Evolutionary conservation across 2,113 vertebrate species (phyloP).

Genomic region (Raphicerus campestris): DNA sequence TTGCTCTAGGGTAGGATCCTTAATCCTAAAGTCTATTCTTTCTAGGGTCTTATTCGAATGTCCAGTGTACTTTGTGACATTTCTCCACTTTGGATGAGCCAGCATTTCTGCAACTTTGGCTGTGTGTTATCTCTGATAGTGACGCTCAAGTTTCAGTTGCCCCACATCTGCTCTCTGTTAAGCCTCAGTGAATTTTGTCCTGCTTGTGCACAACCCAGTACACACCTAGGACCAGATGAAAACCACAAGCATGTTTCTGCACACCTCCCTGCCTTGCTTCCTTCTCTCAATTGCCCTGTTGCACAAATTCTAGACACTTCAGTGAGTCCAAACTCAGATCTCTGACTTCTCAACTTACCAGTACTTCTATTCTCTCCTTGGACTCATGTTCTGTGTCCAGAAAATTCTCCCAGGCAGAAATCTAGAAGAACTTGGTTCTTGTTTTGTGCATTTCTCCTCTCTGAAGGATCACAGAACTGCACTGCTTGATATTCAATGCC

Average conservation of each 20-base stretch:
- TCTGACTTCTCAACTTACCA: neutral
- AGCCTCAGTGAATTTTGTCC: neutral
- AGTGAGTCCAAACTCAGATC: neutral
- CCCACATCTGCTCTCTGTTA: neutral
- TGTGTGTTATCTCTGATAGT: neutral
- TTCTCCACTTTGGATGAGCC: neutral
- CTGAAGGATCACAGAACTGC: neutral
- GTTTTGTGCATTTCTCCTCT: neutral
- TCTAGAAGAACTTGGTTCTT: neutral
- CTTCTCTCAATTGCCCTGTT: neutral
- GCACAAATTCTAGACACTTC: neutral
- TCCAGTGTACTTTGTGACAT: neutral
- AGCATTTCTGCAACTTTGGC: neutral
- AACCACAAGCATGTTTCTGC: accelerated
- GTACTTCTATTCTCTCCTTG: neutral
- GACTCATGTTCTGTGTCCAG: neutral
- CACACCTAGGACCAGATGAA: neutral
- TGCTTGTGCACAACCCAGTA: neutral
- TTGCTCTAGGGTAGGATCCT: neutral
- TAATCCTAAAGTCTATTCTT: neutral
- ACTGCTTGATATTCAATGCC: neutral
- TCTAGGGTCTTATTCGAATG: neutral
- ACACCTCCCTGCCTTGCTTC: neutral
- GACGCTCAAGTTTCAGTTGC: neutral
- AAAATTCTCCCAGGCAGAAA: neutral